Percentiles rank a stretch among this genome's conserved stretches.
Conservation (phyloP, 2,888 invertebrate species). For the Chaetogeoica ovagalla region DNA sequence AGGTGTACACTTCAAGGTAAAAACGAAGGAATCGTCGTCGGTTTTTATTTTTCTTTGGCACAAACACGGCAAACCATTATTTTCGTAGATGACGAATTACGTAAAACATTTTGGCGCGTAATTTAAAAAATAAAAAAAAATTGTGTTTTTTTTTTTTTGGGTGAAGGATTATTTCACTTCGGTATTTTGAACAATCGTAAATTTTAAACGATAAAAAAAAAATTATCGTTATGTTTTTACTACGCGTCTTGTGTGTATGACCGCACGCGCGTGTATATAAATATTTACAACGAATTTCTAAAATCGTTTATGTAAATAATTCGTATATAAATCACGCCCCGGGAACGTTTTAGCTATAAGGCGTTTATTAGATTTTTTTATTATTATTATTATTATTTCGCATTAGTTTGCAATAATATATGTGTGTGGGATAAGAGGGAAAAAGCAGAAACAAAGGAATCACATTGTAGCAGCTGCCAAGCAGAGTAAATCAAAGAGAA, state of each 20-base stretch:
- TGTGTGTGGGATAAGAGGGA: background rate
- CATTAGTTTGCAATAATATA: background rate
- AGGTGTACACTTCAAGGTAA: background rate
- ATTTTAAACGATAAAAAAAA: background rate
- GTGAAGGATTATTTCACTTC: constrained; percentile 13
- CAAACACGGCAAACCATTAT: constrained; percentile 8
- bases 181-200: background rate
- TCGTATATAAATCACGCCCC: background rate
- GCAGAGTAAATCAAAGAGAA: constrained; percentile 10
- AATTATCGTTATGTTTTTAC: too few relatives aligned
- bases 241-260: background rate
- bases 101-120: constrained; percentile 28
- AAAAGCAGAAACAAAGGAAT: background rate
- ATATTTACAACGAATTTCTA: too few relatives aligned
- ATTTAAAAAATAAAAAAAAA: background rate
- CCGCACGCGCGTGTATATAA: too few relatives aligned
- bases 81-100: too few relatives aligned
- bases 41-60: constrained; percentile 8
- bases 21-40: too few relatives aligned
- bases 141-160: constrained; percentile 2
- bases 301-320: too few relatives aligned
- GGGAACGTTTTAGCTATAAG: background rate
- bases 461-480: background rate
- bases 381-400: background rate
- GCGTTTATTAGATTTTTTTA: too few relatives aligned